Evolutionary conservation across 2,797 vertebrate genomes (phyloP).

Genomic region (Adrianichthys oophorus): DNA sequence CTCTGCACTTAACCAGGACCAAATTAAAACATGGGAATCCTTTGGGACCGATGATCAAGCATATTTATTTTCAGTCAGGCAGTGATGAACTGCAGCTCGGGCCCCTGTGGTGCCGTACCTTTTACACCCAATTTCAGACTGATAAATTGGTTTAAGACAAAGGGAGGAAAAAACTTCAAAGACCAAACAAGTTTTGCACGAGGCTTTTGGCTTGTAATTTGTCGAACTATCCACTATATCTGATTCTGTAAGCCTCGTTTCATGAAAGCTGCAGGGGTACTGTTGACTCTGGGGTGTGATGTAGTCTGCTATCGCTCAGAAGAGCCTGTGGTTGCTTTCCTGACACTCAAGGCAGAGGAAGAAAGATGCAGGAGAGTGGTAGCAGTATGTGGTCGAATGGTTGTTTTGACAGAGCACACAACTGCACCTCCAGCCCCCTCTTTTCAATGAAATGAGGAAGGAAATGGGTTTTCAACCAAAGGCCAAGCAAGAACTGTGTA

Average conservation of each 20-base stretch:
- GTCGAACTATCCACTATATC: constrained; percentile 50
- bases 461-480: constrained; percentile 32
- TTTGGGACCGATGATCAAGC: constrained; percentile 28
- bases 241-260: constrained; percentile 55
- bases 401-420: constrained; percentile 41
- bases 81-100: constrained; percentile 37
- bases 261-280: constrained; percentile 49
- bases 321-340: constrained; percentile 43
- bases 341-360: constrained; percentile 48
- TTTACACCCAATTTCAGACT: constrained; percentile 59
- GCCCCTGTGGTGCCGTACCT: constrained; percentile 41
- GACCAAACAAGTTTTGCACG: constrained; percentile 35
- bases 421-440: constrained; percentile 10
- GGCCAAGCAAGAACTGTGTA: constrained; percentile 21
- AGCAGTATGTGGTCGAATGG: constrained; percentile 47
- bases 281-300: constrained; percentile 59
- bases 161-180: constrained; percentile 3
- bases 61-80: constrained; percentile 44
- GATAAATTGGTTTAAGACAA: constrained; percentile 47
- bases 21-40: constrained; percentile 4
- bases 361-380: constrained; percentile 29
- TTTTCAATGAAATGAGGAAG: constrained; percentile 34
- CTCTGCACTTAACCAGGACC: constrained; percentile 3
- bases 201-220: constrained; percentile 53
- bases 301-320: constrained; percentile 34